Evolutionary conservation across 2,888 invertebrate species (phyloP), one percentile per base, ranked within the genome.

Genomic region (Ectemnius continuus): DNA sequence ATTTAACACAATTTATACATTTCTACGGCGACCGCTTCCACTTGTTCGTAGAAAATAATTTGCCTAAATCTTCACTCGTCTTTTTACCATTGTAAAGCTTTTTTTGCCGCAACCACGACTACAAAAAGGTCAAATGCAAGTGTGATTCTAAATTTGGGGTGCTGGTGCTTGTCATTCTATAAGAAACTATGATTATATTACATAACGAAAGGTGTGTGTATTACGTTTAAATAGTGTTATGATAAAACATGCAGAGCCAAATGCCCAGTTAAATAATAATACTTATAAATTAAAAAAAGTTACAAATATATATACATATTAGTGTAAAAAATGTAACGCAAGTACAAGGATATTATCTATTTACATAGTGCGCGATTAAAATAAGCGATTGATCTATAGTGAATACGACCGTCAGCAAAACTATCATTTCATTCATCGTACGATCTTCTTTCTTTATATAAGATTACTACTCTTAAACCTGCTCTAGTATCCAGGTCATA

Each of bases 71-170:
- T 56, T 63, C 60, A 65, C 66, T 36, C 69, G 62, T 61, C 69
- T 60, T 67, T 73, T 67, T 73, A 56, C 57, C 59, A 67, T 58
- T 63, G 61, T 56, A 77, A 52, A 80, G 76, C 80, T 58, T 23
- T 58, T 23, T 20, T 67, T 68, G 75, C 80, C 80, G 78, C 78
- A 77, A 77, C 75, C 80, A 67, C 67, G 72, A 75, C 58, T 63
- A 74, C 73, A 66, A 80, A 66, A 80, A 48, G 67, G n/a, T 16
- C 73, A 78, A 70, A 73, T 65, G 65, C 67, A 48, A 79, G 67
- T 74, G 63, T 65, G 36, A 63, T 68, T 63, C 16, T 66, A 72
- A 79, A 74, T 70, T 58, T 71, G 61, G 61, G 71, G 45, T 77
- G 71, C 74, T 67, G 47, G 48, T 79, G 48, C 70, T 74, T 59